Evolutionary conservation across 2,888 invertebrate species (phyloP).

Genomic region (Metacarcinus magister): DNA sequence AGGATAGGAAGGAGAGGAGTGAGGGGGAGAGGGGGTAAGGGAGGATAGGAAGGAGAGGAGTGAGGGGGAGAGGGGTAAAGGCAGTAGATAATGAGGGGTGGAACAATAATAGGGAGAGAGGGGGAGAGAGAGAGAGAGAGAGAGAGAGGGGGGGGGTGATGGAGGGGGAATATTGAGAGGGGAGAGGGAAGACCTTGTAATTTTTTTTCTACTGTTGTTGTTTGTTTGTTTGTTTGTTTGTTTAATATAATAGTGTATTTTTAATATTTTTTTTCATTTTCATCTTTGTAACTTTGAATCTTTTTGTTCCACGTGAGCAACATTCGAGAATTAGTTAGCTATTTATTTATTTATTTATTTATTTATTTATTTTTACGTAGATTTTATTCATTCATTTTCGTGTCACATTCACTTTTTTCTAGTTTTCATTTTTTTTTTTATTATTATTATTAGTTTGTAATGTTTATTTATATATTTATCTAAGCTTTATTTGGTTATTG

Average conservation of each 20-base stretch:
- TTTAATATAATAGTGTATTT: neutral
- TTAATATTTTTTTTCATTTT: neutral
- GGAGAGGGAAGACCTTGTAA: neutral
- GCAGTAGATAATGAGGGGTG: neutral
- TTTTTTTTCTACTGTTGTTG: neutral
- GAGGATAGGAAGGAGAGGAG: neutral
- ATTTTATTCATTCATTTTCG: neutral
- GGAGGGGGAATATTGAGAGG: neutral
- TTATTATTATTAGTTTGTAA: neutral
- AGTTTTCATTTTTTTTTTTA: neutral
- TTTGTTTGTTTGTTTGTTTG: neutral
- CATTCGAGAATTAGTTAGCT: too few relatives aligned
- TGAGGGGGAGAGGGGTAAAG: too few relatives aligned
- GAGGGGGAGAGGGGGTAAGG: neutral
- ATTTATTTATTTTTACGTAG: neutral
- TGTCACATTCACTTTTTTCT: neutral
- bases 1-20: neutral
- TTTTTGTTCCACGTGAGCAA: too few relatives aligned
- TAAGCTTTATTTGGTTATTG: neutral
- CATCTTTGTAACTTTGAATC: too few relatives aligned
- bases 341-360: neutral
- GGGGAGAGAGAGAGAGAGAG: neutral
- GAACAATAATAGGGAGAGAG: neutral
- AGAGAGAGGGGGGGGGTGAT: neutral
- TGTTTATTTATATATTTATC: neutral